A percentile compares a stretch with the other conserved stretches of the same genome.
phyloP scores from a whole-genome alignment of 2,113 vertebrate genomes.

The Eleginops maclovinus region DNA sequence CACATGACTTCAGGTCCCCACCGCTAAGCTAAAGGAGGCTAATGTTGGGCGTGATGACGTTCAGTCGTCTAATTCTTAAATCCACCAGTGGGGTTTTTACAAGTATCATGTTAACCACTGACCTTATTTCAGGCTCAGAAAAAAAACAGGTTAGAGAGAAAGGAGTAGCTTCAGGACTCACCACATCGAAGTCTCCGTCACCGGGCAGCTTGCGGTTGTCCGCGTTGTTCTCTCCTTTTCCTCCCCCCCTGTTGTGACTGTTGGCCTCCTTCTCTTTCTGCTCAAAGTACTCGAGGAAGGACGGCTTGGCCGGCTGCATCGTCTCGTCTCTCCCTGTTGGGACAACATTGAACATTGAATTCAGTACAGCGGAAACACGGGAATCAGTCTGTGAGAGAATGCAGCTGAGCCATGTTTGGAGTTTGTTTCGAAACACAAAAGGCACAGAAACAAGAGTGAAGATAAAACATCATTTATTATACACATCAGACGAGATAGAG shows the following conservation, averaged over 20 bases:
- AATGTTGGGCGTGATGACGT: too few relatives aligned
- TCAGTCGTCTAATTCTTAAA: too few relatives aligned
- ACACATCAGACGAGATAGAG: too few relatives aligned
- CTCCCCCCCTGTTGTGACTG: conserved; percentile 83
- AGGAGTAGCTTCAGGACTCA: conserved; percentile 86
- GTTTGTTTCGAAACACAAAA: not conserved
- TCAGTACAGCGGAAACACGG: not conserved
- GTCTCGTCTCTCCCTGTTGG: conserved; percentile 91
- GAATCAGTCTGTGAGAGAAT: not conserved
- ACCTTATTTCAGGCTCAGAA: too few relatives aligned
- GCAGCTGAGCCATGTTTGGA: not conserved
- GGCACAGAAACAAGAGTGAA: not conserved
- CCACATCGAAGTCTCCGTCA: conserved; percentile 93
- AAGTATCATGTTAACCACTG: too few relatives aligned
- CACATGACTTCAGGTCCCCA: too few relatives aligned
- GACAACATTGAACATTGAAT: conserved; percentile 33
- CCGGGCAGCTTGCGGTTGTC: conserved; percentile 88
- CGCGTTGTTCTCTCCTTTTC: conserved; percentile 76
- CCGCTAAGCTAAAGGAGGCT: too few relatives aligned
- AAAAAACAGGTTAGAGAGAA: too few relatives aligned
- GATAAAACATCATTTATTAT: not conserved
- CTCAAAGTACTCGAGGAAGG: conserved; percentile 98
- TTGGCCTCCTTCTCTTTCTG: conserved; percentile 94
- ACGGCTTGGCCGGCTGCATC: conserved; percentile 90
- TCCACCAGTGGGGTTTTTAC: too few relatives aligned